A percentile compares a stretch with the other conserved stretches of the same genome.
Evolutionary conservation across 2,113 vertebrate species (phyloP).

Genomic region (Corythoichthys intestinalis): DNA sequence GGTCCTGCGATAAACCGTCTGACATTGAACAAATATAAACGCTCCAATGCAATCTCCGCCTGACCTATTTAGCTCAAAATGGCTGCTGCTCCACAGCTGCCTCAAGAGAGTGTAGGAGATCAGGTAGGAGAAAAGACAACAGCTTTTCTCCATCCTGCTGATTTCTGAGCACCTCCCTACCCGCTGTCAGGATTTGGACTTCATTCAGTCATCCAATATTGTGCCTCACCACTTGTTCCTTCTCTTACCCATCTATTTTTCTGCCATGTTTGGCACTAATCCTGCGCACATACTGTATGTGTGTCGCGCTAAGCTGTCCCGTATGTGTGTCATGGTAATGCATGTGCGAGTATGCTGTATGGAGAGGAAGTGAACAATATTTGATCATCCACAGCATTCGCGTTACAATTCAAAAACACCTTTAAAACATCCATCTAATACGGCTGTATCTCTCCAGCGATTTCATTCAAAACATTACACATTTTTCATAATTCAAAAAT

Average conservation of each 20-base stretch:
- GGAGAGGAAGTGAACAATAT: too few species aligned
- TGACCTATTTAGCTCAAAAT: conserved; percentile 75
- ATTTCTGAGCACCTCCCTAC: neutral
- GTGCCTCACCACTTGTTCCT: neutral
- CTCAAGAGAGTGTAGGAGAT: conserved; percentile 9
- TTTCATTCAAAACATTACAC: too few species aligned
- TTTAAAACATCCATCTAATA: too few species aligned
- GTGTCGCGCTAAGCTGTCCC: neutral
- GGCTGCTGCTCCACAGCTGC: conserved; percentile 59
- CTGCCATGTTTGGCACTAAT: neutral
- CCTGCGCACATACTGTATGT: neutral
- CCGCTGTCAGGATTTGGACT: neutral
- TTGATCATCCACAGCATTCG: too few species aligned
- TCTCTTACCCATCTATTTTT: neutral
- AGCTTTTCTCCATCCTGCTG: neutral
- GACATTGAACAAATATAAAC: neutral
- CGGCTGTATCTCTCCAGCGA: too few species aligned
- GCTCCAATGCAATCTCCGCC: conserved; percentile 56
- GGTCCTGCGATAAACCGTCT: neutral
- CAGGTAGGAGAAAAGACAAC: neutral
- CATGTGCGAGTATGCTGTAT: neutral
- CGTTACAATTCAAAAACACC: too few species aligned
- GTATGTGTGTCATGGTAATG: neutral
- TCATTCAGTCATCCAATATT: neutral
- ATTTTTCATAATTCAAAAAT: too few species aligned